Percentiles rank a stretch among this genome's conserved stretches.
Conservation (phyloP, 2,888 invertebrate genomes). For the Campoletis raptor region DNA sequence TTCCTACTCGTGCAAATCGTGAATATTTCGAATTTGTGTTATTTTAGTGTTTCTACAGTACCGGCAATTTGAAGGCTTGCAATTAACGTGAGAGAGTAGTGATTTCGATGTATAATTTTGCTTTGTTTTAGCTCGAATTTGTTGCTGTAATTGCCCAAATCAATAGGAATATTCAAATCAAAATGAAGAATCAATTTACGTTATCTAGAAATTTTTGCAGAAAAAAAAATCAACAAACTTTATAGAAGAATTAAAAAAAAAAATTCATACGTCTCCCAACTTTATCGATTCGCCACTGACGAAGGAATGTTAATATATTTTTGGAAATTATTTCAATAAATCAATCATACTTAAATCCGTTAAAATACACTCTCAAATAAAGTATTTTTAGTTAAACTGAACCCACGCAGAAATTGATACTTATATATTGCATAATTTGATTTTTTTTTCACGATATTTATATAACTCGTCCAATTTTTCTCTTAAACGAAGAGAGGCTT, state of each 20-base stretch:
- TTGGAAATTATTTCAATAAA: not conserved
- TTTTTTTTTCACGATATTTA: not conserved
- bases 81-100: not conserved
- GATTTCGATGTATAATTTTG: not conserved
- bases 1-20: not conserved
- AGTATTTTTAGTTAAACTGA: not conserved
- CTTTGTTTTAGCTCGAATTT: not conserved
- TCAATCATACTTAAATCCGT: not conserved
- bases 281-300: not conserved
- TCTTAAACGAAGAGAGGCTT: slow-evolving; percentile 20
- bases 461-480: not conserved
- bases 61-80: not conserved
- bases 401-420: not conserved
- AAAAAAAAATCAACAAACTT: not conserved
- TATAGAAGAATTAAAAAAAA: too few species aligned
- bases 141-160: not conserved
- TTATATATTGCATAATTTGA: not conserved
- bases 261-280: not conserved
- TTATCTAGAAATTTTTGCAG: not conserved
- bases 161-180: not conserved
- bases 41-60: slow-evolving; percentile 1
- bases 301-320: not conserved
- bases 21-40: not conserved
- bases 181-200: not conserved
- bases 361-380: not conserved